phyloP scores from a whole-genome alignment of 2,797 vertebrate species.

The Melanotaenia maccullochi region DNA sequence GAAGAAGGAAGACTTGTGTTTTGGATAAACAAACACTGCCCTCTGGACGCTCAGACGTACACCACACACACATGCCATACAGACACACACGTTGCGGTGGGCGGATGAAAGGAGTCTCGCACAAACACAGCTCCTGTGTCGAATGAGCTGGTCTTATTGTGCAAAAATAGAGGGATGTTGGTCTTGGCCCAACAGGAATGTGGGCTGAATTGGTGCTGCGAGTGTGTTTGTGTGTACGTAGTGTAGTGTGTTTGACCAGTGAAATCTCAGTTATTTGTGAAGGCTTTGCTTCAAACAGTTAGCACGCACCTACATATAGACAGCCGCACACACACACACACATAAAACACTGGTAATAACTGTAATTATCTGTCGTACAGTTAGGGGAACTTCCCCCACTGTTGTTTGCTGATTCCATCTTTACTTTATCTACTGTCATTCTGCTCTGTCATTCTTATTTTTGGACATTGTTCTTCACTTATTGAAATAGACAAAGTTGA shows the following conservation, averaged over 20 bases:
- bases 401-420: not conserved
- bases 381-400: slow-evolving; percentile 10
- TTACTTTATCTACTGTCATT: slow-evolving; percentile 6
- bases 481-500: not conserved
- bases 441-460: slow-evolving; percentile 1
- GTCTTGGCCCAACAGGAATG: slow-evolving; percentile 75
- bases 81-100: slow-evolving; percentile 59
- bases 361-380: slow-evolving; percentile 50
- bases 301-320: slow-evolving; percentile 1
- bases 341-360: slow-evolving; percentile 15
- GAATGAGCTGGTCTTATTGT: slow-evolving; percentile 71
- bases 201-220: slow-evolving; percentile 30
- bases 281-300: slow-evolving; percentile 39
- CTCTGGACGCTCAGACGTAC: slow-evolving; percentile 48
- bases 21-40: slow-evolving; percentile 60
- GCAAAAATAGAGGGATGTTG: slow-evolving; percentile 78
- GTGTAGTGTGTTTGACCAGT: slow-evolving; percentile 21
- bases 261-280: slow-evolving; percentile 45
- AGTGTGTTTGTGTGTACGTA: slow-evolving; percentile 21
- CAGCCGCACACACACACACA: slow-evolving; percentile 16
- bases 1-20: slow-evolving; percentile 49
- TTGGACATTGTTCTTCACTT: not conserved
- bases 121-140: slow-evolving; percentile 70
- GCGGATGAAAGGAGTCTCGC: slow-evolving; percentile 72
- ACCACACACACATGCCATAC: slow-evolving; percentile 17